Evolutionary conservation across 1,140 invertebrate species (phyloP).

Genomic region (Pseudomyrmex gracilis): DNA sequence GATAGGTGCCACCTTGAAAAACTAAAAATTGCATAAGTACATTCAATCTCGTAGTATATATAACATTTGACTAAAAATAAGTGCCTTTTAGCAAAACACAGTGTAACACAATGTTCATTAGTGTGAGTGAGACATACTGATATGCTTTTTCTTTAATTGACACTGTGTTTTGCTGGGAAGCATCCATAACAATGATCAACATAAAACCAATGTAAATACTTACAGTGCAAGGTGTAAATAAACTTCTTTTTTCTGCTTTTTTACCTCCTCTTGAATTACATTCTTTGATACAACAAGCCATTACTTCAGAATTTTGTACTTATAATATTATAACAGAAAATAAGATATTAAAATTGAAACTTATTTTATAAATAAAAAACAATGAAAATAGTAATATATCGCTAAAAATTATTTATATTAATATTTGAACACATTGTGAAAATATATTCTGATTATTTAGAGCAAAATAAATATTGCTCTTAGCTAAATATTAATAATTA

Average conservation of each 20-base stretch:
- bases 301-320: background rate
- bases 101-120: no score
- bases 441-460: no score
- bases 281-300: background rate
- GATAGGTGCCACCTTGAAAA: conserved; percentile 42
- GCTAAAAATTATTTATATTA: no score
- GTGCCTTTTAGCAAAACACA: no score
- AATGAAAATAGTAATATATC: no score
- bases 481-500: no score
- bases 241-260: background rate
- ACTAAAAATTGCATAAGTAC: conserved; percentile 35
- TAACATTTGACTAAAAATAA: no score
- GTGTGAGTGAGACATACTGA: no score
- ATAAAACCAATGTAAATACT: background rate
- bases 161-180: background rate
- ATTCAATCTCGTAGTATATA: background rate
- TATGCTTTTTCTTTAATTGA: no score
- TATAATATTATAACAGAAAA: background rate
- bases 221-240: background rate
- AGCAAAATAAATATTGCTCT: no score
- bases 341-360: background rate
- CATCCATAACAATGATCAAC: background rate
- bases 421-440: no score
- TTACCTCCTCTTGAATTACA: background rate
- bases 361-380: no score